Base-by-base conservation (phyloP, 2,888 invertebrate genomes). In the Agrotis exclamationis region DNA sequence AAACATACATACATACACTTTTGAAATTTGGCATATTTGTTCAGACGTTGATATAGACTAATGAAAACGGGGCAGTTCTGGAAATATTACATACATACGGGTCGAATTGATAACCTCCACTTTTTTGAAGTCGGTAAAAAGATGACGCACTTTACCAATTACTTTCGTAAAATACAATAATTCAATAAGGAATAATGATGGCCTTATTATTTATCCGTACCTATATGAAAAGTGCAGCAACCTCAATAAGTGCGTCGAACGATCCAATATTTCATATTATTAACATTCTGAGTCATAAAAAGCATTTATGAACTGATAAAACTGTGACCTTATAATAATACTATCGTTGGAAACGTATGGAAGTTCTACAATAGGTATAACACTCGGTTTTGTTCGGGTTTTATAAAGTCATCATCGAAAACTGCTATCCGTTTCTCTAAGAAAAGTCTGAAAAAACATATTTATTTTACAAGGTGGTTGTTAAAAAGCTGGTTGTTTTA, bases 221-320 rank as follows among this genome's bases (percentile, higher is more conserved):
- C 47, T 71, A 59, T 47, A 79, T 75, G 33, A 60, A 50, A 72
- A 65, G 82, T 73, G 78, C 63, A 79, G 20, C 54, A 79, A 79
- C 81, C 81, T 74, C 58, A 16, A 64, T 24, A 62, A 63, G 62
- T 53, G 60, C 54, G 50, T n/a, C 47, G 76, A 79, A 76, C 74
- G 80, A 47, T 22, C 14, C 74, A 73, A 74, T 79, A 74, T 45
- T 28, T 59, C 18, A 74, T 79, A 51, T 63, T 70, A 76, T 68
- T 65, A 74, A 67, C 68, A 18, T n/a, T 13, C 24, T 75, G 71
- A 69, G 20, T 75, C 70, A 80, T 80, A 72, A 83, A 80, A 83
- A 57, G 48, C 60, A 66, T 83, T 64, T 81, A 79, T 79, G 83
- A 64, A 79, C 80, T 83, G 80, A 75, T 80, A 83, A 75, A 79